Percentiles rank a stretch among this genome's conserved stretches.
phyloP scores from a whole-genome alignment of 23 tunicate genomes.

The Styela plicata region DNA sequence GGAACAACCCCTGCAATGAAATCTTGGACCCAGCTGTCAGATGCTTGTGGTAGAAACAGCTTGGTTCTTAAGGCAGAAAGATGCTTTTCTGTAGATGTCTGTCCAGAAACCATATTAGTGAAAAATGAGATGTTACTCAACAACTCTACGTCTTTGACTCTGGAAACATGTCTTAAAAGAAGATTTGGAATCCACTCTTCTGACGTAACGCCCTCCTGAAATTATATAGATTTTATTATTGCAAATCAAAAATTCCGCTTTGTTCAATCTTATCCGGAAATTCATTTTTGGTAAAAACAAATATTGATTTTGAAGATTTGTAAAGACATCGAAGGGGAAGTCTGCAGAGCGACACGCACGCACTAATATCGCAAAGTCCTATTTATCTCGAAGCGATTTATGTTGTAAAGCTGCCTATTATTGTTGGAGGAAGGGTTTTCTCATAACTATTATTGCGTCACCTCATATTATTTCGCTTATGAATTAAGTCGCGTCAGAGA shows the following conservation, averaged over 20 bases:
- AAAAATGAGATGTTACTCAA: constrained; percentile 45
- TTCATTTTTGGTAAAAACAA: neutral
- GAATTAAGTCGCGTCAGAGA: too few relatives aligned
- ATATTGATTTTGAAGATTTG: too few relatives aligned
- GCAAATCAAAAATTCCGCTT: too few relatives aligned
- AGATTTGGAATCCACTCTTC: constrained; percentile 47
- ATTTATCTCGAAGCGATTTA: too few relatives aligned
- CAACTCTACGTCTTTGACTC: constrained; percentile 64
- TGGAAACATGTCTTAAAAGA: constrained; percentile 48
- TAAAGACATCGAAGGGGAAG: too few relatives aligned
- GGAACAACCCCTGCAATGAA: neutral
- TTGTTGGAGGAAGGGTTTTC: too few relatives aligned
- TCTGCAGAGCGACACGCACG: too few relatives aligned
- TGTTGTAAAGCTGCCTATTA: too few relatives aligned
- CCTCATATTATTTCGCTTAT: too few relatives aligned
- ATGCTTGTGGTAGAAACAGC: neutral
- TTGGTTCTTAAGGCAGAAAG: constrained; percentile 10
- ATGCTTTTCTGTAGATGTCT: neutral
- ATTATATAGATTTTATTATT: neutral
- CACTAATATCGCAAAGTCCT: too few relatives aligned
- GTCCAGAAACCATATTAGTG: constrained; percentile 9
- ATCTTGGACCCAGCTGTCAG: neutral
- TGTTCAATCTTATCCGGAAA: too few relatives aligned
- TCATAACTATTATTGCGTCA: too few relatives aligned
- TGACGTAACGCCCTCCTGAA: neutral